phyloP scores from a whole-genome alignment of 2,797 vertebrate genomes.

The Carapus acus region DNA sequence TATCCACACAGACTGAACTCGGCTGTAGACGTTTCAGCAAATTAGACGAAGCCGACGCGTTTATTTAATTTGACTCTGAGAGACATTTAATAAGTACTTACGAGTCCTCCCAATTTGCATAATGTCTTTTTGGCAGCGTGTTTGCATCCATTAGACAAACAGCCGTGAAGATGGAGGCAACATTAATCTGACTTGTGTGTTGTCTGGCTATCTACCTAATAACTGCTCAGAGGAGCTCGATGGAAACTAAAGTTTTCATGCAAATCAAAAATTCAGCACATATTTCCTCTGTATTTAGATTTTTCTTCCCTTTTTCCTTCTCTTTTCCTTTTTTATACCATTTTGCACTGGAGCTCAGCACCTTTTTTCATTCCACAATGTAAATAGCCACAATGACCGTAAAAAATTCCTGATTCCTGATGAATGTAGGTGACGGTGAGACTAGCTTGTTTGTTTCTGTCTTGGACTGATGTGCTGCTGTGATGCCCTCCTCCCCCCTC shows the following conservation, averaged over 20 bases:
- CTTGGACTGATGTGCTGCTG: no score
- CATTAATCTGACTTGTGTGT: conserved; percentile 21
- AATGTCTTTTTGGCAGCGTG: conserved; percentile 24
- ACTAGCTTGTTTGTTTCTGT: no score
- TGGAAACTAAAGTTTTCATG: no score
- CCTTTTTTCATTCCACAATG: no score
- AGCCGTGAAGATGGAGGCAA: conserved; percentile 17
- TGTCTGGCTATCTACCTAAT: not conserved
- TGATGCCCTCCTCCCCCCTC: no score
- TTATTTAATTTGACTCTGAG: conserved; percentile 12
- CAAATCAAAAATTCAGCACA: no score
- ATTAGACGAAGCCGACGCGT: conserved; percentile 8
- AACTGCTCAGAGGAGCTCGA: conserved; percentile 13
- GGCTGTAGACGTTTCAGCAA: not conserved
- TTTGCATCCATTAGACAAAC: conserved; percentile 12
- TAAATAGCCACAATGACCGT: no score
- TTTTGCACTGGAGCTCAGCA: no score
- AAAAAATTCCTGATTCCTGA: no score
- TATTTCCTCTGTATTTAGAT: no score
- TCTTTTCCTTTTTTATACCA: no score
- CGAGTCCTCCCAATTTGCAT: conserved; percentile 15
- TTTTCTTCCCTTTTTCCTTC: not conserved
- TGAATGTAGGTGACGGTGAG: no score
- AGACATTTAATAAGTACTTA: conserved; percentile 15
- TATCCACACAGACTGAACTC: conserved; percentile 8